Percentiles rank a stretch among this genome's conserved stretches.
Evolutionary conservation across 2,888 invertebrate genomes (phyloP).

Genomic region (Idaea biselata): DNA sequence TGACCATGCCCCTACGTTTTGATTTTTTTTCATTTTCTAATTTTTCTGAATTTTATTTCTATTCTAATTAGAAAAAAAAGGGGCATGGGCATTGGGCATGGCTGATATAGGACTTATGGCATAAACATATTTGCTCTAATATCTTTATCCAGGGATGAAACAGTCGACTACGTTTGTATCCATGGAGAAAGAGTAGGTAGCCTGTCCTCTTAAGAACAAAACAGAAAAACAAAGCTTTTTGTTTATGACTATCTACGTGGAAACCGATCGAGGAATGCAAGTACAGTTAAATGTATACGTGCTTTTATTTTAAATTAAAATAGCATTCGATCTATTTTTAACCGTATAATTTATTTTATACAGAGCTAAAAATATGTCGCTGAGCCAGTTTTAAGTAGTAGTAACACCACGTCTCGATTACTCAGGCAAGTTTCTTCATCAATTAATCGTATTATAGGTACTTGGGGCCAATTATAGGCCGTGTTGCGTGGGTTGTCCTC

Average conservation of each 20-base stretch:
- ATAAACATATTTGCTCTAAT: no score
- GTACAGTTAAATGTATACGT: constrained; percentile 1
- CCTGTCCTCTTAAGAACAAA: no score
- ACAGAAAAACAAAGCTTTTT: not conserved
- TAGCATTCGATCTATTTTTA: constrained; percentile 11
- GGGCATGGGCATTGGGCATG: no score
- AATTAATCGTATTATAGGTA: not conserved
- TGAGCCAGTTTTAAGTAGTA: not conserved
- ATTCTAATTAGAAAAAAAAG: no score
- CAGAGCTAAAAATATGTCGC: not conserved
- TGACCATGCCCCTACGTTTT: no score
- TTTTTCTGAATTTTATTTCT: no score
- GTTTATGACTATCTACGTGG: not conserved
- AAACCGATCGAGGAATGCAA: not conserved
- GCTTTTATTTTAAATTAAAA: constrained; percentile 4
- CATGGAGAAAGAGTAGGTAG: no score
- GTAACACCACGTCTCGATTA: not conserved
- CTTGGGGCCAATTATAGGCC: constrained; percentile 6
- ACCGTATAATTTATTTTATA: constrained; percentile 4
- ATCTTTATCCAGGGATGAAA: no score
- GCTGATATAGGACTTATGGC: no score
- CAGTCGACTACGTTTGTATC: no score
- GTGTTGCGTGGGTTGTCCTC: constrained; percentile 3
- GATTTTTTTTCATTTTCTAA: no score
- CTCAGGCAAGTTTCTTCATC: not conserved